phyloP scores from a whole-genome alignment of 2,113 vertebrate genomes.

The Melanerpes aurifrons region DNA sequence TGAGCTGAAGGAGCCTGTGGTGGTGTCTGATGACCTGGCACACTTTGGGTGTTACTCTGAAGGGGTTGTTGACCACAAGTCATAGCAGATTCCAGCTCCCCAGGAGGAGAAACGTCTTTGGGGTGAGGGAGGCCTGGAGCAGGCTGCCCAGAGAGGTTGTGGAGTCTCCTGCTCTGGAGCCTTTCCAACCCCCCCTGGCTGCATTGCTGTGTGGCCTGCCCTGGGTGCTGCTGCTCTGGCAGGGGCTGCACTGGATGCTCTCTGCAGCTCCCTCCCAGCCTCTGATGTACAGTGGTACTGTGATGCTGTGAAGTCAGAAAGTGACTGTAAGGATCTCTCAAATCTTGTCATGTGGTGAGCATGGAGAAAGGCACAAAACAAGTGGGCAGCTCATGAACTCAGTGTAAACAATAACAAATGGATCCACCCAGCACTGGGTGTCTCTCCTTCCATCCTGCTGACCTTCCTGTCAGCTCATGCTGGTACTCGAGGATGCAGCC shows the following conservation, averaged over 20 bases:
- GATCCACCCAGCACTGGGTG: not conserved
- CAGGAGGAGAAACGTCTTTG: too few relatives aligned
- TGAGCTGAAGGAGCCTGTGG: not conserved
- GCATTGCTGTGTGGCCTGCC: too few relatives aligned
- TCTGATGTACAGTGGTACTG: too few relatives aligned
- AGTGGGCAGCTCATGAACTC: not conserved
- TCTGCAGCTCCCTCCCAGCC: too few relatives aligned
- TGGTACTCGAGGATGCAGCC: not conserved
- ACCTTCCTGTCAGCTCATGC: not conserved
- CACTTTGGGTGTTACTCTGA: not conserved
- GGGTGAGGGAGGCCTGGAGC: too few relatives aligned
- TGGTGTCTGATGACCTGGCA: not conserved
- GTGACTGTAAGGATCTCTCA: not conserved
- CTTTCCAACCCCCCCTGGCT: too few relatives aligned
- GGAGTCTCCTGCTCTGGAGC: too few relatives aligned
- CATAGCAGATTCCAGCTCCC: too few relatives aligned
- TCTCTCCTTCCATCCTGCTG: not conserved
- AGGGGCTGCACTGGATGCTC: too few relatives aligned
- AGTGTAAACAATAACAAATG: not conserved
- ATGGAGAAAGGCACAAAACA: not conserved
- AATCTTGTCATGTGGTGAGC: not conserved
- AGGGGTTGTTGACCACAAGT: not conserved
- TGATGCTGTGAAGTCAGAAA: not conserved
- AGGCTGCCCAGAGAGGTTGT: too few relatives aligned
- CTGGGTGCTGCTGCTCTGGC: too few relatives aligned